Base-by-base conservation (phyloP, 2,113 vertebrate genomes). In the Candoia aspera region DNA sequence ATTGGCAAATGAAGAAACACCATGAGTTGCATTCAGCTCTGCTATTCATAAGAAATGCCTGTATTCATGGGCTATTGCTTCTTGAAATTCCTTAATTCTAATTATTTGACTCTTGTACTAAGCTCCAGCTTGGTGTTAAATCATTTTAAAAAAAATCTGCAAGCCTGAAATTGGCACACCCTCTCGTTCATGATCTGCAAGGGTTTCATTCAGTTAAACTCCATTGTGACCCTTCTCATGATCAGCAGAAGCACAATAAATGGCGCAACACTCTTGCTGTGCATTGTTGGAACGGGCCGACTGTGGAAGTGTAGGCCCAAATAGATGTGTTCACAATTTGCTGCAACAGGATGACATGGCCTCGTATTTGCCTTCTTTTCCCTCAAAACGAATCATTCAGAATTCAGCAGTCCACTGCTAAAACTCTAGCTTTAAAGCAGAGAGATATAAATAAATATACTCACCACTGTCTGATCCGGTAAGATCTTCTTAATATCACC, bases 401-500 rank as follows among this genome's bases (percentile, higher is more conserved):
- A 85, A 91, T 49, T 8, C 92, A 94, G 91, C 0, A 0, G 26
- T 92, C 17, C n/a, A 8, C 23, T 21, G 4, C 21, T 89, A 21
- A 26, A 59, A 12, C 8, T 55, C 87, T 90, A 92, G 29, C 37
- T 24, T 46, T 46, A 10, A 90, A 86, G 23, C 64, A 93, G 93
- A 85, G 49, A 92, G 86, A 24, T 0, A 0, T 12, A 37, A 0
- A 1, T 12, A 33, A 0, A 0, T 3, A 26, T 53, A 96, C 97
- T 29, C 89, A 98, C 97, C 97, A 97, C 95, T 79, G 91, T 97
- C 86, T 96, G 96, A 46, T 98, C 97, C 12, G 97, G 94, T 93
- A 97, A 93, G 23, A 96, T 95, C 90, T 96, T 97, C 93, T 97
- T 98, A 93, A 98, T 6, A 33, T 98, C 97, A 24, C 97, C 97